Evolutionary conservation across 2,888 invertebrate species (phyloP).

Genomic region (Acleris literana): DNA sequence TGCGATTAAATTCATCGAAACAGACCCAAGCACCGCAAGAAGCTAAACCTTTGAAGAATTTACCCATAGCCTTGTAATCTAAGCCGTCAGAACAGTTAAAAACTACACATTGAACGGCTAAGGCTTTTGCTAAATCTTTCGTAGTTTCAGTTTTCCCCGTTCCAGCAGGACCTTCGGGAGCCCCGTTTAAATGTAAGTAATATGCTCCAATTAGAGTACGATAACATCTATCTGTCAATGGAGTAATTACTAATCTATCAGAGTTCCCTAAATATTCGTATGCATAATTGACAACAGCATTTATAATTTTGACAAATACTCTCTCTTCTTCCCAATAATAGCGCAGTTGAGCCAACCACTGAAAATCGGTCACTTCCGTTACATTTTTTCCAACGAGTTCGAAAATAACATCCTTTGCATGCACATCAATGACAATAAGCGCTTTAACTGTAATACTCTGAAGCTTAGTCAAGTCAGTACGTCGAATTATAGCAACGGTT

Average conservation of each 20-base stretch:
- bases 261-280: slow-evolving; percentile 94
- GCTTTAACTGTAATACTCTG: slow-evolving; percentile 91
- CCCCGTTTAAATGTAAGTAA: slow-evolving; percentile 92
- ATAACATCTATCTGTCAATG: slow-evolving; percentile 91
- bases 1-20: slow-evolving; percentile 94
- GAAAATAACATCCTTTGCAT: slow-evolving; percentile 91
- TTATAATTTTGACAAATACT: slow-evolving; percentile 88
- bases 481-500: slow-evolving; percentile 88
- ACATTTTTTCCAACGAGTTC: slow-evolving; percentile 86
- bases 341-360: slow-evolving; percentile 92
- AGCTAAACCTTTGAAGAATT: slow-evolving; percentile 92
- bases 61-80: slow-evolving; percentile 94
- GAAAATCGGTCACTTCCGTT: slow-evolving; percentile 89
- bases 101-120: slow-evolving; percentile 95
- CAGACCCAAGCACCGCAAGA: slow-evolving; percentile 94
- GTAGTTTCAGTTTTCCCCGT: slow-evolving; percentile 96
- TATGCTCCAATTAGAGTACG: slow-evolving; percentile 93
- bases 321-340: slow-evolving; percentile 91
- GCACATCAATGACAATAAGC: slow-evolving; percentile 92
- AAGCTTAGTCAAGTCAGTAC: slow-evolving; percentile 87
- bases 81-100: slow-evolving; percentile 95
- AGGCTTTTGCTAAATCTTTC: slow-evolving; percentile 95
- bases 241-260: slow-evolving; percentile 89
- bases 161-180: slow-evolving; percentile 93
- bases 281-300: slow-evolving; percentile 90